Evolutionary conservation across 2,113 vertebrate species (phyloP).

Genomic region (Oxygymnocypris stewartii): DNA sequence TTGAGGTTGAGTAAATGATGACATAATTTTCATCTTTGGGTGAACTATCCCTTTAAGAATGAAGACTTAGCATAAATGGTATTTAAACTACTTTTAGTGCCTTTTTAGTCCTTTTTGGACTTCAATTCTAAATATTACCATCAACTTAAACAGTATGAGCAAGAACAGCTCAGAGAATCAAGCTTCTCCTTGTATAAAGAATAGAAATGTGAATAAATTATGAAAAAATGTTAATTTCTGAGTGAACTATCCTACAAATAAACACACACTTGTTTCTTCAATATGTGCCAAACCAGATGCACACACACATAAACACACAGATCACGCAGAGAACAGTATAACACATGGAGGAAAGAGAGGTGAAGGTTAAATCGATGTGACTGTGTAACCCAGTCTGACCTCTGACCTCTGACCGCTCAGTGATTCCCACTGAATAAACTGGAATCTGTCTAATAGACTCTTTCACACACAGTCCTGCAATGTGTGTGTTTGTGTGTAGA

Average conservation of each 20-base stretch:
- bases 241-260: neutral
- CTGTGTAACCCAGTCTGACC: constrained; percentile 71
- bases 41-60: too few species aligned
- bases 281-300: neutral
- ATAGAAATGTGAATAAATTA: too few species aligned
- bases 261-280: neutral
- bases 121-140: neutral
- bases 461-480: neutral
- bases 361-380: constrained; percentile 51
- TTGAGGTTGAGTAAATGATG: too few species aligned
- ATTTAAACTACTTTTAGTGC: neutral
- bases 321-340: neutral
- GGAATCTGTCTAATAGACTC: constrained; percentile 70
- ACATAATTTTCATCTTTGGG: too few species aligned
- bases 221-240: too few species aligned
- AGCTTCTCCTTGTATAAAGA: neutral
- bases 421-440: constrained; percentile 76
- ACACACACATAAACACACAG: neutral
- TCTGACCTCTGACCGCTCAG: constrained; percentile 64
- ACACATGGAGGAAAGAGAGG: neutral
- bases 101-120: neutral
- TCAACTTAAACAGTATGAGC: too few species aligned
- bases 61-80: neutral
- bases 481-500: neutral
- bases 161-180: neutral